Evolutionary conservation across 2,113 vertebrate genomes (phyloP).

Genomic region (Campylorhamphus procurvoides): DNA sequence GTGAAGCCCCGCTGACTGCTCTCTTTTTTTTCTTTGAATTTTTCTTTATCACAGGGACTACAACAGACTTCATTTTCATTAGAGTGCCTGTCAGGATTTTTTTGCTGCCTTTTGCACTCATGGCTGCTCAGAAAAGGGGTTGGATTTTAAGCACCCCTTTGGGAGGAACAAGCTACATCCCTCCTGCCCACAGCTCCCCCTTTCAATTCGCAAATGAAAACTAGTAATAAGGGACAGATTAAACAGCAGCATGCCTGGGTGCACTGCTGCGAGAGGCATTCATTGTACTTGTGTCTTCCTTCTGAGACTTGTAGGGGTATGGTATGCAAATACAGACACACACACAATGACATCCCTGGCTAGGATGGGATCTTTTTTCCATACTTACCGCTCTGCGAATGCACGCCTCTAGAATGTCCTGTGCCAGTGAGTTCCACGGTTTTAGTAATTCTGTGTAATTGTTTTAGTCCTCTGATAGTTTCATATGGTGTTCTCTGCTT

Average conservation of each 20-base stretch:
- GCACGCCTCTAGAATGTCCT: background rate
- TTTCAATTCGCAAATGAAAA: slow-evolving; percentile 34
- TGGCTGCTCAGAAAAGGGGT: background rate
- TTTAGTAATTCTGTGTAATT: background rate
- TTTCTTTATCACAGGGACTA: background rate
- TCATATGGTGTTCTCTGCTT: background rate
- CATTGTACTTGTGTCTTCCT: background rate
- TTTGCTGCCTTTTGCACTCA: background rate
- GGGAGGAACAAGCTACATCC: background rate
- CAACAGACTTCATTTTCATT: background rate
- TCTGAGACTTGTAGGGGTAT: background rate
- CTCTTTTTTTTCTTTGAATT: background rate
- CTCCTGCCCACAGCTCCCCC: background rate
- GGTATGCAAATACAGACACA: background rate
- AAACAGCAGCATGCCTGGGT: slow-evolving; percentile 7
- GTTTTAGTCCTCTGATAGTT: background rate
- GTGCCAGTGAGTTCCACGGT: background rate
- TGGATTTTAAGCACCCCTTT: slow-evolving; percentile 19
- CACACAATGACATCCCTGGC: background rate
- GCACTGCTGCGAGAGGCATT: background rate
- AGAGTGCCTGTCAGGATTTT: background rate
- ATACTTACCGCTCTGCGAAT: background rate
- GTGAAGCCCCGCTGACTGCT: background rate
- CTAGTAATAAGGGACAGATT: slow-evolving; percentile 13
- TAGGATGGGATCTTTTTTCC: background rate